Base-by-base conservation (phyloP, 2,797 vertebrate genomes). In the Yasuhikotakia modesta region DNA sequence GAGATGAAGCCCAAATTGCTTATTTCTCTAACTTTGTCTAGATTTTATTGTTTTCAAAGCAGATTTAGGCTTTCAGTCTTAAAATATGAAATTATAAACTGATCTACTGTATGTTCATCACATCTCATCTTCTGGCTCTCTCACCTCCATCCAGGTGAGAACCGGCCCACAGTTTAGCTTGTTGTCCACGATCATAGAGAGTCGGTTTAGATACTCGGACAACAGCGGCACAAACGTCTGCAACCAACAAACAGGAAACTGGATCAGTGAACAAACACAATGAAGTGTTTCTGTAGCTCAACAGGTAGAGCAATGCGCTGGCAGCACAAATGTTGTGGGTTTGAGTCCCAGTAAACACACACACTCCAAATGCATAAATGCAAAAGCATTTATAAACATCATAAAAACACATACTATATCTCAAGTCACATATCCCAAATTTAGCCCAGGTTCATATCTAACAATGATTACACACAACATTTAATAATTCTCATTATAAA, bases 141-240 rank as follows among this genome's bases (percentile, higher is more conserved):
- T 88, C 65, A 95, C 94, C 93, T 95, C 94, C 94, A 95, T 94
- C 94, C 94, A 95, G 66, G 90, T 93, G 78, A 95, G 93, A 66
- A 94, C 93, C 0, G 94, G 94, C 14, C 93, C 94, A 79, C 94
- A 95, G 87, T 95, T 95, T 81, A 95, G 91, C 82, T 94, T 94
- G 84, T 93, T 94, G 86, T 95, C 94, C 86, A 94, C 91, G 19
- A 94, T 92, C 81, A 88, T 88, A 1, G 93, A 92, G 78, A 95
- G 88, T 2, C 91, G 92, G 76, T 87, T 91, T 48, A 95, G 87
- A 85, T 94, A 95, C 39, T 93, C 91, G 0, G 91, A 90, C 68
- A 95, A 87, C 79, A 94, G 84, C 0, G 92, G 90, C 8, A 88
- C 83, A 82, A 94, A 85, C 71, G 92, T 84, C 94, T 94, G 48